Evolutionary conservation across 2,888 invertebrate genomes (phyloP).

Genomic region (Cheiracanthium punctorium): DNA sequence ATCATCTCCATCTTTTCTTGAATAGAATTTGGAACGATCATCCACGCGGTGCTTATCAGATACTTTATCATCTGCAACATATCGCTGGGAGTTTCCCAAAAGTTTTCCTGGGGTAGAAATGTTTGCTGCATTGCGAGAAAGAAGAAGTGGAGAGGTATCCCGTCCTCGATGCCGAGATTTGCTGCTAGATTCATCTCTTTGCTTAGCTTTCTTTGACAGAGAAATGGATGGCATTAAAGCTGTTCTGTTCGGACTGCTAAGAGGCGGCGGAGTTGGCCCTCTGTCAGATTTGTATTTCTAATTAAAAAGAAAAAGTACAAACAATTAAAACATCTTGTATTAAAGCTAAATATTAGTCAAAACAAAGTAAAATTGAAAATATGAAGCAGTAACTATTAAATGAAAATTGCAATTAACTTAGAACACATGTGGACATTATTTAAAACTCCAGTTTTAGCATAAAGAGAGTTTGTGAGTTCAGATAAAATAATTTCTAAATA

Average conservation of each 20-base stretch:
- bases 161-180: constrained; percentile 38
- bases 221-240: constrained; percentile 21
- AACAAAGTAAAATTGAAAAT: no score
- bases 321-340: no score
- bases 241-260: constrained; percentile 62
- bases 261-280: constrained; percentile 38
- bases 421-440: no score
- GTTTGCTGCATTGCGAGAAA: constrained; percentile 11
- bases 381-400: no score
- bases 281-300: constrained; percentile 49
- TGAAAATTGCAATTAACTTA: no score
- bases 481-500: no score
- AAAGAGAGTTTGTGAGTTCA: no score
- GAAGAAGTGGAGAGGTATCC: constrained; percentile 36
- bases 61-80: constrained; percentile 29
- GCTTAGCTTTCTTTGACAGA: constrained; percentile 38
- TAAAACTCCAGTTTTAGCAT: no score
- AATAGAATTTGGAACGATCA: constrained; percentile 33
- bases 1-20: constrained; percentile 34
- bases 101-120: constrained; percentile 17
- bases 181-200: constrained; percentile 32
- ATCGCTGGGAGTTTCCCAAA: constrained; percentile 12
- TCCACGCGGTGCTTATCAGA: constrained; percentile 18
- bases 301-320: no score
- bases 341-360: no score